Evolutionary conservation across 2,113 vertebrate species (phyloP).

Genomic region (Serilophus lunatus): DNA sequence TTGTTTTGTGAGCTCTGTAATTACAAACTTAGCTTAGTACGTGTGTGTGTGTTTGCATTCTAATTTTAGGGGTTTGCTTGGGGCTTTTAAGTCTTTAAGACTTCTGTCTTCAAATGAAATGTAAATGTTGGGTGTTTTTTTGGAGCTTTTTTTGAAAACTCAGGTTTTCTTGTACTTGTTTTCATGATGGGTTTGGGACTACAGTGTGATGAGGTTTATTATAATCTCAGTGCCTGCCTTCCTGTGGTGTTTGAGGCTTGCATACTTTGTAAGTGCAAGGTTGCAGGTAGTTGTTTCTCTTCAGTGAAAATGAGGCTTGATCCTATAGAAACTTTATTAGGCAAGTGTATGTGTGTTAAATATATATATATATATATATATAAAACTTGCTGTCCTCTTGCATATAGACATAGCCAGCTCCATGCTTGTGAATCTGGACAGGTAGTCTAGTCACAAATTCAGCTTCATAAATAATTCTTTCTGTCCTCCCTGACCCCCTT

Average conservation of each 20-base stretch:
- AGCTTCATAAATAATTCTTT: neutral
- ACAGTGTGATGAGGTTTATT: neutral
- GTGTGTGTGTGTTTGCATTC: neutral
- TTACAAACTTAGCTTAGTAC: neutral
- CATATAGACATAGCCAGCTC: neutral
- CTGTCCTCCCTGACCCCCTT: neutral
- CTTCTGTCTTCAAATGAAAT: neutral
- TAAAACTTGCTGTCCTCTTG: neutral
- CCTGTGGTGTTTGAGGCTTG: neutral
- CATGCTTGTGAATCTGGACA: neutral
- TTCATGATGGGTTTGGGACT: neutral
- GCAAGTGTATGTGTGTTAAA: neutral
- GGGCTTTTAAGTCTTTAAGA: neutral
- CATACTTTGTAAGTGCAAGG: neutral
- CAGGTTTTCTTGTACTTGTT: neutral
- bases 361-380: too few relatives aligned
- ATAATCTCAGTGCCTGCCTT: neutral
- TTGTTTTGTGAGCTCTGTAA: neutral
- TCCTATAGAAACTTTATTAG: neutral
- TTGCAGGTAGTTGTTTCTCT: neutral
- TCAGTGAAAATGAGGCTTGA: neutral
- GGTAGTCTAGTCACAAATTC: neutral
- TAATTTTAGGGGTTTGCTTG: neutral
- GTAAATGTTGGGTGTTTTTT: neutral
- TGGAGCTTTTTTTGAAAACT: neutral